Percentiles rank a stretch among this genome's conserved stretches.
These are phyloP conservation scores for Pyxicephalus adspersus DNA, from an alignment of 2,113 vertebrate species.

Conservation along the genomic window DNA sequence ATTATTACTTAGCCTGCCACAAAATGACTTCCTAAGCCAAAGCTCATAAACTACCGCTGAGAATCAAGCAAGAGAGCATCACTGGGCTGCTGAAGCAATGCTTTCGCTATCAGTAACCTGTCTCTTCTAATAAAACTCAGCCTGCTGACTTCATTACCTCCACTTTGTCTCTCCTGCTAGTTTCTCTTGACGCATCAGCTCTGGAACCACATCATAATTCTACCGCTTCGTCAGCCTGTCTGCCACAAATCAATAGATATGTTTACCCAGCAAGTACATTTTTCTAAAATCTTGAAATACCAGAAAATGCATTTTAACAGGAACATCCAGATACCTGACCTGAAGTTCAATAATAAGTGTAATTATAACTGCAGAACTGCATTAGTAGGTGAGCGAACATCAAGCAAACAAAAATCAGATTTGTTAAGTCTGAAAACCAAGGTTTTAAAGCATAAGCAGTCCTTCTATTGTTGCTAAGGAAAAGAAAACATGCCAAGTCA, in stretches of 20 bases:
- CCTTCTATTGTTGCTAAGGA: too few species aligned
- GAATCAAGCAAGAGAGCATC: background rate
- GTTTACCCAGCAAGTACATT: constrained; percentile 7
- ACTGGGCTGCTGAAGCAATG: background rate
- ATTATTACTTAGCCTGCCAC: constrained; percentile 16
- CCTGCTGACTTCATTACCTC: background rate
- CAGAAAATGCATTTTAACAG: background rate
- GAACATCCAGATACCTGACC: background rate
- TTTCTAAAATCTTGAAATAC: background rate
- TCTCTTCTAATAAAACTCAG: background rate
- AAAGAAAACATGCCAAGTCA: too few species aligned
- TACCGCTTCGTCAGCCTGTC: background rate
- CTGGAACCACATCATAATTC: constrained; percentile 36
- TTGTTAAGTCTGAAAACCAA: too few species aligned
- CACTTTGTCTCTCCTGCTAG: constrained; percentile 22
- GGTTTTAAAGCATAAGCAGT: too few species aligned
- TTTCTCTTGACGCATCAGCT: constrained; percentile 25
- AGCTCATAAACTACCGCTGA: constrained; percentile 20
- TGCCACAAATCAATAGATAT: constrained; percentile 37
- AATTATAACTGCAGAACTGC: too few species aligned
- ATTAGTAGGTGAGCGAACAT: too few species aligned
- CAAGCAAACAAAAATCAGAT: too few species aligned
- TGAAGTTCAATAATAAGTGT: too few species aligned
- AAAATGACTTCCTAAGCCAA: constrained; percentile 14
- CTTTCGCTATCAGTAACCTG: background rate